phyloP scores from a whole-genome alignment of 2,888 invertebrate genomes.

The Pyrgus malvae region DNA sequence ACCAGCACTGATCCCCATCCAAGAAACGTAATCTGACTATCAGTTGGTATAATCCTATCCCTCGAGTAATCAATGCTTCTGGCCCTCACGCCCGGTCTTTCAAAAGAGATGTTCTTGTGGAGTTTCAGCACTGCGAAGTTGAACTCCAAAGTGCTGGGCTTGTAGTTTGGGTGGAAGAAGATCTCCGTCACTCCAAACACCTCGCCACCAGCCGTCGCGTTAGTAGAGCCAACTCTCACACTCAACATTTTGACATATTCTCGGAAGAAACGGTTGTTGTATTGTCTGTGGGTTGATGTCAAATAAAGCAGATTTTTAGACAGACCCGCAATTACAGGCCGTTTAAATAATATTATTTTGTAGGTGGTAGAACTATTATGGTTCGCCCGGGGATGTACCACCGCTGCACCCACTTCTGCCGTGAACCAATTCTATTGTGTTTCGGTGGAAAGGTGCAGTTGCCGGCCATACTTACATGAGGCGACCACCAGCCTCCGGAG shows the following conservation, averaged over 20 bases:
- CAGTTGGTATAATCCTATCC: constrained; percentile 49
- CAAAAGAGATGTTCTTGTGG: constrained; percentile 57
- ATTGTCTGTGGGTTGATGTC: constrained; percentile 51
- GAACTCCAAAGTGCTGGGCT: constrained; percentile 63
- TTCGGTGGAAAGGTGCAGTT: too few relatives aligned
- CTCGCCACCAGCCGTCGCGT: constrained; percentile 65
- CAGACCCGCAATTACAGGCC: too few relatives aligned
- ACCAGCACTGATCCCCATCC: constrained; percentile 75
- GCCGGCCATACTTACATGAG: too few relatives aligned
- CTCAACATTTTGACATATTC: constrained; percentile 72
- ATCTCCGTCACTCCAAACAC: constrained; percentile 57
- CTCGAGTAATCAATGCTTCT: constrained; percentile 46
- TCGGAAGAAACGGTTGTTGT: constrained; percentile 72
- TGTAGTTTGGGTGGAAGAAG: constrained; percentile 75
- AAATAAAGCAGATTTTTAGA: background rate
- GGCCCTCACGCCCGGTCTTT: constrained; percentile 34
- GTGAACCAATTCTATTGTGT: too few relatives aligned
- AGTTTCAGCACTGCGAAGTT: constrained; percentile 63
- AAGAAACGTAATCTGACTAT: constrained; percentile 56
- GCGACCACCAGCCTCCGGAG: too few relatives aligned
- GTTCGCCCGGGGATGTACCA: too few relatives aligned
- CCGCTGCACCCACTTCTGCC: too few relatives aligned
- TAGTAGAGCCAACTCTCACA: constrained; percentile 63
- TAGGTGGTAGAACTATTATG: too few relatives aligned
- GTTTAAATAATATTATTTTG: too few relatives aligned